These are phyloP conservation scores for Anarsia innoxiella DNA, from an alignment of 2,888 invertebrate genomes.

Conservation along the genomic window DNA sequence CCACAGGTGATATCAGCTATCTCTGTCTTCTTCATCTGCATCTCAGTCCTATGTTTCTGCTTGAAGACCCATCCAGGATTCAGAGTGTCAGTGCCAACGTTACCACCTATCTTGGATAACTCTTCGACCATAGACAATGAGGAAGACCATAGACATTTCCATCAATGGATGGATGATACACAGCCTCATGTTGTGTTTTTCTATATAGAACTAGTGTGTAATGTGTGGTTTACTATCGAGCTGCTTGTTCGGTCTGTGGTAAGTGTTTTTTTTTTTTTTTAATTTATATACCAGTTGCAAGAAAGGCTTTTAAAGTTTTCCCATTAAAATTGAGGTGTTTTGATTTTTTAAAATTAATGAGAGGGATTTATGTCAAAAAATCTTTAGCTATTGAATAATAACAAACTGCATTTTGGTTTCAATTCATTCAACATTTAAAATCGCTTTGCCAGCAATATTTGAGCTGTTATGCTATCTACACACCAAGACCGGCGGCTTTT, in stretches of 20 bases:
- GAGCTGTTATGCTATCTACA: no score
- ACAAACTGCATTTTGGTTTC: no score
- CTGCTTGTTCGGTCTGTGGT: conserved; percentile 90
- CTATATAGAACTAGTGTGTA: conserved; percentile 94
- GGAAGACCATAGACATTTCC: no score
- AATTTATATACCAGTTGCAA: background rate
- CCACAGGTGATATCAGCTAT: conserved; percentile 90
- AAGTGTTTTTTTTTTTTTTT: conserved; percentile 49
- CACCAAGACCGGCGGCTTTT: no score
- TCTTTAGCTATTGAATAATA: no score
- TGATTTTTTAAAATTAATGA: no score
- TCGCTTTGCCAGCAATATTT: no score
- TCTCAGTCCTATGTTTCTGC: conserved; percentile 96
- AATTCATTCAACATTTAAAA: no score
- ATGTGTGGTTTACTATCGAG: conserved; percentile 97
- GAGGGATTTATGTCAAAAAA: no score
- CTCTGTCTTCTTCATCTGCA: conserved; percentile 97
- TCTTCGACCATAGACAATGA: conserved; percentile 27
- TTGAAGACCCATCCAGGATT: conserved; percentile 95
- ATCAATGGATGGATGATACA: conserved; percentile 68
- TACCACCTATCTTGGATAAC: conserved; percentile 22
- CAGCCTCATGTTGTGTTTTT: conserved; percentile 87
- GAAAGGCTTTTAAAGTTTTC: background rate
- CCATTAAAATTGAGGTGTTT: no score
- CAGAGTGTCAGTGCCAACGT: conserved; percentile 68